Conservation (phyloP, 2,797 vertebrate species). For the Scolopax rusticola region DNA sequence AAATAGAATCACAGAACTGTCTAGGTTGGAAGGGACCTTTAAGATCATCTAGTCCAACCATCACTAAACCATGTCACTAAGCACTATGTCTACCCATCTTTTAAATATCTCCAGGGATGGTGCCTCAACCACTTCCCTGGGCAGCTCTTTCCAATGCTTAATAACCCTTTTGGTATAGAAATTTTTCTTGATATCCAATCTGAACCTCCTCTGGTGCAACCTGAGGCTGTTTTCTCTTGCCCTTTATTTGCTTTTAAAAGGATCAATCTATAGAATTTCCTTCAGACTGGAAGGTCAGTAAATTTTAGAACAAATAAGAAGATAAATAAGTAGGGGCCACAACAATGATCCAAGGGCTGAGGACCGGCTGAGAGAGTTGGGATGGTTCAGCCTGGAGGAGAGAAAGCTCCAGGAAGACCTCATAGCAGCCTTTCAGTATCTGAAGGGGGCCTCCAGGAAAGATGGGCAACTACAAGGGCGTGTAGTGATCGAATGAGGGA, state of each 20-base stretch:
- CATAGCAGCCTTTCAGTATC: fast-evolving
- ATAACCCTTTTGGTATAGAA: too few species aligned
- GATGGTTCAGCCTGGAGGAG: not conserved
- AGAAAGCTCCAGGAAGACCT: fast-evolving
- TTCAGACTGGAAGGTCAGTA: not conserved
- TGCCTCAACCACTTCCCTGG: too few species aligned
- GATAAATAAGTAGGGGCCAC: not conserved
- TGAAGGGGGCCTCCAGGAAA: not conserved
- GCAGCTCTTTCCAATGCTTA: too few species aligned
- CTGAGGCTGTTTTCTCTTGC: too few species aligned
- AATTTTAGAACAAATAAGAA: not conserved
- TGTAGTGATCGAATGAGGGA: not conserved
- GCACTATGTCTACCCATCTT: too few species aligned
- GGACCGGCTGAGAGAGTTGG: not conserved
- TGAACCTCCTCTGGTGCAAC: too few species aligned
- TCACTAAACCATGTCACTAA: too few species aligned
- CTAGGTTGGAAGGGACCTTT: too few species aligned
- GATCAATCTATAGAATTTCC: not conserved
- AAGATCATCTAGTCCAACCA: too few species aligned
- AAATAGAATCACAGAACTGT: too few species aligned
- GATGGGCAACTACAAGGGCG: fast-evolving
- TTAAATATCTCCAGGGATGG: too few species aligned
- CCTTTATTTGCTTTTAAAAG: not conserved
- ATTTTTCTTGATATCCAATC: too few species aligned
- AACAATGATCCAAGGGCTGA: fast-evolving